phyloP scores from a whole-genome alignment of 2,888 invertebrate genomes.

The Eupithecia tripunctaria region DNA sequence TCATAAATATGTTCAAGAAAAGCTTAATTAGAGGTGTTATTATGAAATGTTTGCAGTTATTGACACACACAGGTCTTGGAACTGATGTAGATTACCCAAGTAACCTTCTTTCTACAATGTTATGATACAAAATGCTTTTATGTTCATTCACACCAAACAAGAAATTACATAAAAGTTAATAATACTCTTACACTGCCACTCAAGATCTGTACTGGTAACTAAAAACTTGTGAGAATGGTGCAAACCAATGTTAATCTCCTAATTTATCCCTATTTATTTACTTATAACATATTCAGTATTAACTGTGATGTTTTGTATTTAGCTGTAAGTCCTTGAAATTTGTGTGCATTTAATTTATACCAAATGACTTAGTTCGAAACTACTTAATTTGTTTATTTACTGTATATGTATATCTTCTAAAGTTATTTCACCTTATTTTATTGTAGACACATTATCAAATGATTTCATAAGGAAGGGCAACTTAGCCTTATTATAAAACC shows the following conservation, averaged over 20 bases:
- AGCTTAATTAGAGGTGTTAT: not conserved
- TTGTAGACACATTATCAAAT: constrained; percentile 27
- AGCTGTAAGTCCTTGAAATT: constrained; percentile 70
- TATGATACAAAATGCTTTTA: not conserved
- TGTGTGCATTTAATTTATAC: constrained; percentile 80
- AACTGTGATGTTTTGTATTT: constrained; percentile 81
- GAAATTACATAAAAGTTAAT: not conserved
- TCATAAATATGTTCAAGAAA: not conserved
- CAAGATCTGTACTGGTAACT: not conserved
- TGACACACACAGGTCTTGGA: not conserved
- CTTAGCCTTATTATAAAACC: constrained; percentile 28
- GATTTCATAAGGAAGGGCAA: not conserved
- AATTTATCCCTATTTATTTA: constrained; percentile 41
- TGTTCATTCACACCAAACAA: not conserved
- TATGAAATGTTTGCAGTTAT: not conserved
- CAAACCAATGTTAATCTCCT: constrained; percentile 35
- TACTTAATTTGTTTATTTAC: constrained; percentile 43
- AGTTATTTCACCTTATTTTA: constrained; percentile 9
- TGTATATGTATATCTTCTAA: constrained; percentile 20
- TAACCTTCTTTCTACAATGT: not conserved
- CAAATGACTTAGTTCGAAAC: constrained; percentile 69
- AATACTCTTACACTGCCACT: not conserved
- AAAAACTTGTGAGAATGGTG: not conserved
- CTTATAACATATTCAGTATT: constrained; percentile 74
- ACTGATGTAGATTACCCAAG: not conserved